Percentiles rank a stretch among this genome's conserved stretches.
Conservation (phyloP, 2,797 vertebrate species). For the Loris lydekkerianus region DNA sequence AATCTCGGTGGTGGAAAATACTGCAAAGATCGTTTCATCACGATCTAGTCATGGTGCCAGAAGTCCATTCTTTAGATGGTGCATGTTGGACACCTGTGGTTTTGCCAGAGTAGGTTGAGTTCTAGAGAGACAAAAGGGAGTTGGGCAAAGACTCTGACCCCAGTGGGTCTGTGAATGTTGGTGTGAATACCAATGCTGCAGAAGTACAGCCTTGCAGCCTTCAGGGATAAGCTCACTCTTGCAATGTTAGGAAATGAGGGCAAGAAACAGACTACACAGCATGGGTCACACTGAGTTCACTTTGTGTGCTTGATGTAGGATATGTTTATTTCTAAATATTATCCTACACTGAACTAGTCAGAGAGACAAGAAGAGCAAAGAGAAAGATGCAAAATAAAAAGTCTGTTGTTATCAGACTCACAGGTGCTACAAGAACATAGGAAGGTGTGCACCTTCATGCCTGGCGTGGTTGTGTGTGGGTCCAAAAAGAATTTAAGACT, state of each 20-base stretch:
- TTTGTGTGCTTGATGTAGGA: too few species aligned
- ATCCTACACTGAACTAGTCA: too few species aligned
- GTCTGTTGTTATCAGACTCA: not conserved
- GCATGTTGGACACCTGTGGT: not conserved
- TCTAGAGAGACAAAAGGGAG: not conserved
- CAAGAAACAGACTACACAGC: too few species aligned
- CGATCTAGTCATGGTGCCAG: not conserved
- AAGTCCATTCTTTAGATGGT: not conserved
- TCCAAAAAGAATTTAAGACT: not conserved
- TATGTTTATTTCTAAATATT: too few species aligned
- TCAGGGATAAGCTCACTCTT: too few species aligned
- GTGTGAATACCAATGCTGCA: too few species aligned
- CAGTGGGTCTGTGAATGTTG: too few species aligned
- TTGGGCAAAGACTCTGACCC: not conserved
- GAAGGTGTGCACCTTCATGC: not conserved
- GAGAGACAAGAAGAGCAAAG: not conserved
- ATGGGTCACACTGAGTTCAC: too few species aligned
- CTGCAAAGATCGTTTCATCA: not conserved
- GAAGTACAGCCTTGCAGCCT: too few species aligned
- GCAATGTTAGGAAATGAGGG: too few species aligned
- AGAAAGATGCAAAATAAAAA: not conserved
- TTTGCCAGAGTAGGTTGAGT: not conserved
- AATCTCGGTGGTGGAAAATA: not conserved
- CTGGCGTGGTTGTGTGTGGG: accelerated
- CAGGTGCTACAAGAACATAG: not conserved